These are phyloP conservation scores for Schizopygopsis malacanthus DNA, from an alignment of 2,797 vertebrate genomes.

Conservation along the genomic window DNA sequence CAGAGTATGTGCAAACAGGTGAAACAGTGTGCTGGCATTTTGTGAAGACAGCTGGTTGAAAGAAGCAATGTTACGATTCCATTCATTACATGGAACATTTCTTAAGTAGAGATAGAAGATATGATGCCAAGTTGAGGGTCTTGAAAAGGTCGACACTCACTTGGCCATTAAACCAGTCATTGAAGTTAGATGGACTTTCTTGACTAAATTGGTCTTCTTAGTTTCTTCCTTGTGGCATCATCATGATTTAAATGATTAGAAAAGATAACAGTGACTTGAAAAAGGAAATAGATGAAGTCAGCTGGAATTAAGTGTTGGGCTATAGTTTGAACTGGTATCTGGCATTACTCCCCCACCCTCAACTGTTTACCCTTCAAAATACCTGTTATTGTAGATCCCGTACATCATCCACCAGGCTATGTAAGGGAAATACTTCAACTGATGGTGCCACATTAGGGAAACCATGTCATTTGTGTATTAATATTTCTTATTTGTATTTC, in stretches of 20 bases:
- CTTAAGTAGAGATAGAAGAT: not conserved
- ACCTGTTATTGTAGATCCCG: constrained; percentile 58
- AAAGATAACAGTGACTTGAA: not conserved
- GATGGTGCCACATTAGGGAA: not conserved
- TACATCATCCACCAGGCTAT: constrained; percentile 50
- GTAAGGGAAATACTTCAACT: not conserved
- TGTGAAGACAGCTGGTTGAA: not conserved
- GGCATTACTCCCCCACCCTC: not conserved
- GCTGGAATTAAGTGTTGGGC: not conserved
- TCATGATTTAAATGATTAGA: not conserved
- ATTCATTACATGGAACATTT: not conserved
- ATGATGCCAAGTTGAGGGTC: not conserved
- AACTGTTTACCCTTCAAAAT: constrained; percentile 54
- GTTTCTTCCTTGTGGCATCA: not conserved
- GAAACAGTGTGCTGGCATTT: not conserved
- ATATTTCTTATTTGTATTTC: constrained; percentile 17
- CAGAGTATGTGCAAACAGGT: not conserved
- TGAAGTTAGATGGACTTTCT: not conserved
- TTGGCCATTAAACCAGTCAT: not conserved
- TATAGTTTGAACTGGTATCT: not conserved
- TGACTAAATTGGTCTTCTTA: not conserved
- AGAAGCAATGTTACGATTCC: not conserved
- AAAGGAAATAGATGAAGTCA: not conserved
- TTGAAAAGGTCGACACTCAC: not conserved
- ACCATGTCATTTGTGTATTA: not conserved